Percentiles rank a stretch among this genome's conserved stretches.
Evolutionary conservation across 1,140 invertebrate genomes (phyloP).

Genomic region (Drosophila ironensis): DNA sequence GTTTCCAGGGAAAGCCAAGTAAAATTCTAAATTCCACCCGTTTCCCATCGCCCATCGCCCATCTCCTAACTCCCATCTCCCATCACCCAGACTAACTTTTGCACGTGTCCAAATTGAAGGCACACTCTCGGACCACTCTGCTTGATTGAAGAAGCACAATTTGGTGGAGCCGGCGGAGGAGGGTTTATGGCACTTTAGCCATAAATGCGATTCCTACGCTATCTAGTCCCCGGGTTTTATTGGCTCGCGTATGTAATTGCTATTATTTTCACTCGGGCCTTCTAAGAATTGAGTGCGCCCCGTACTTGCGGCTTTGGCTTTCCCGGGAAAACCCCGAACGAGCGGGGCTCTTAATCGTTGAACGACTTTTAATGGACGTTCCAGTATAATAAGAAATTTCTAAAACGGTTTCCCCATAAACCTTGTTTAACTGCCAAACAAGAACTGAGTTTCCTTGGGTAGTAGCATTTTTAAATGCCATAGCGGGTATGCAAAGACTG

Average conservation of each 20-base stretch:
- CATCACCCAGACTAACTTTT: constrained; percentile 21
- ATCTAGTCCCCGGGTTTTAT: constrained; percentile 54
- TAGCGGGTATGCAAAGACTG: too few relatives aligned
- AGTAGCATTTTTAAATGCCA: too few relatives aligned
- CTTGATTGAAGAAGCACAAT: constrained; percentile 12
- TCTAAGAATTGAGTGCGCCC: constrained; percentile 51
- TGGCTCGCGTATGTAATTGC: constrained; percentile 61
- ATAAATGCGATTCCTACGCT: constrained; percentile 50
- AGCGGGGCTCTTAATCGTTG: constrained; percentile 45
- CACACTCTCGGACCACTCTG: constrained; percentile 38
- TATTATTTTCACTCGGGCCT: constrained; percentile 56
- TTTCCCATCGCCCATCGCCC: background rate
- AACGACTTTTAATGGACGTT: constrained; percentile 34
- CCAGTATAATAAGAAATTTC: constrained; percentile 10
- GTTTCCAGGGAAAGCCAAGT: constrained; percentile 59
- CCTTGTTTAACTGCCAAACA: too few relatives aligned
- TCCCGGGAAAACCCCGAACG: constrained; percentile 56
- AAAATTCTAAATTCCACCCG: constrained; percentile 39
- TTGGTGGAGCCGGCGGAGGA: too few relatives aligned
- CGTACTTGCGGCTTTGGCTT: constrained; percentile 47
- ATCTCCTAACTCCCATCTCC: too few relatives aligned
- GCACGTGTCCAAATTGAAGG: constrained; percentile 74
- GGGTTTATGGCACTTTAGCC: constrained; percentile 58
- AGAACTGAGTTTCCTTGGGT: too few relatives aligned
- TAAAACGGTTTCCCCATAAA: constrained; percentile 15